These are phyloP conservation scores for Muraenolepis orangiensis DNA, from an alignment of 2,797 vertebrate species.

Conservation along the genomic window DNA sequence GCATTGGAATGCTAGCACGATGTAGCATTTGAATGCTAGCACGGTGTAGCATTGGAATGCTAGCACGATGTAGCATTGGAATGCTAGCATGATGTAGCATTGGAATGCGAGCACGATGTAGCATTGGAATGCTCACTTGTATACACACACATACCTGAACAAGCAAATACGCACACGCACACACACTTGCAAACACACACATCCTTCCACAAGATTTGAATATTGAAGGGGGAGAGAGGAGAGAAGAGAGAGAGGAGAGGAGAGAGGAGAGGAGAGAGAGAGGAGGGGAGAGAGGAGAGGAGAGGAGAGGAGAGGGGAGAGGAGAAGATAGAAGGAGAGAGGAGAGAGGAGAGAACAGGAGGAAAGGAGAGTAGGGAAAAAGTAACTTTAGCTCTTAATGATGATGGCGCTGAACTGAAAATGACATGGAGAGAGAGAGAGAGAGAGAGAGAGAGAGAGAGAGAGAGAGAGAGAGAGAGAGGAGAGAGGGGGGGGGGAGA, in stretches of 20 bases:
- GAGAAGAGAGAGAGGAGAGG: constrained; percentile 22
- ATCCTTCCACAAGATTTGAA: too few relatives aligned
- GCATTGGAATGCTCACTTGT: too few relatives aligned
- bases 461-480: constrained; percentile 7
- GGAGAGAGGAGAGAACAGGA: not conserved
- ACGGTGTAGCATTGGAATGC: too few relatives aligned
- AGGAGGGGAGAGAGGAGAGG: not conserved
- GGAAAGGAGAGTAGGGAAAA: not conserved
- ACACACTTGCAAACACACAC: too few relatives aligned
- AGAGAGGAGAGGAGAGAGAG: constrained; percentile 16
- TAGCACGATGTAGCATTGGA: too few relatives aligned
- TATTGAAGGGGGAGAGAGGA: constrained; percentile 19
- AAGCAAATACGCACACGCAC: too few relatives aligned
- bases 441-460: constrained; percentile 16
- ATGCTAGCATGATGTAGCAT: too few relatives aligned
- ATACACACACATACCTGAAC: too few relatives aligned
- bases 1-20: too few relatives aligned
- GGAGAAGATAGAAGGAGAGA: not conserved
- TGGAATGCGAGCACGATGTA: too few relatives aligned
- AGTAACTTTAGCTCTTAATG: constrained; percentile 70
- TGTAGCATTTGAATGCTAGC: too few relatives aligned
- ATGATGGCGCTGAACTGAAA: constrained; percentile 32
- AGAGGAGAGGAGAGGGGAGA: not conserved
- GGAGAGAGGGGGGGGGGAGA: not conserved
- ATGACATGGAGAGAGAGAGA: constrained; percentile 3